A percentile compares a stretch with the other conserved stretches of the same genome.
phyloP scores from a whole-genome alignment of 1,140 invertebrate species.

The Hycleus cichorii region DNA sequence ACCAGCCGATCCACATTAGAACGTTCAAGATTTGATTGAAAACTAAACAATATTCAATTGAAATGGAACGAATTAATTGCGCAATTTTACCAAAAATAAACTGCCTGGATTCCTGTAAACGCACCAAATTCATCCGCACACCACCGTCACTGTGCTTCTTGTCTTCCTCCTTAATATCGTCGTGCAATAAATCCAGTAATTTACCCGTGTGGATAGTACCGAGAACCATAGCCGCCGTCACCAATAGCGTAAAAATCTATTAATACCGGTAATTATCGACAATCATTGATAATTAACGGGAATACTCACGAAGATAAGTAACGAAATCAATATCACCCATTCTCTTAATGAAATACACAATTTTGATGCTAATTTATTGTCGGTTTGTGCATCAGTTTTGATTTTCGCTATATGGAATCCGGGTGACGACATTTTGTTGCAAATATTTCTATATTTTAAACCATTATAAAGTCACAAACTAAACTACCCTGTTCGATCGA shows the following conservation, averaged over 20 bases:
- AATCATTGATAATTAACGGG: background rate
- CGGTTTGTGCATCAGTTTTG: too few relatives aligned
- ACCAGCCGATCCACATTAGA: constrained; percentile 15
- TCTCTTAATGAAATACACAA: constrained; percentile 3
- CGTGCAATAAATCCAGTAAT: constrained; percentile 3
- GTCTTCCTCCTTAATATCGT: constrained; percentile 8
- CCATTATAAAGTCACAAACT: too few relatives aligned
- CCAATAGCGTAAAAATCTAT: constrained; percentile 3
- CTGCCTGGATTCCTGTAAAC: constrained; percentile 3
- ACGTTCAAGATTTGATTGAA: constrained; percentile 10
- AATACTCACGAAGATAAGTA: constrained; percentile 8
- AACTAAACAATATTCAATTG: background rate
- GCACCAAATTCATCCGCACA: background rate
- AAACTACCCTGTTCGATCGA: too few relatives aligned
- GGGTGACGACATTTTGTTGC: too few relatives aligned
- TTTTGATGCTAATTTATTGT: too few relatives aligned
- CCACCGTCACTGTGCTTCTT: background rate
- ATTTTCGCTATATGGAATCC: too few relatives aligned
- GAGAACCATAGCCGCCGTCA: constrained; percentile 1
- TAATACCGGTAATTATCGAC: background rate
- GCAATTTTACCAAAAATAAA: constrained; percentile 1
- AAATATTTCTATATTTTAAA: too few relatives aligned
- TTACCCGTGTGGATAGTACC: constrained; percentile 2
- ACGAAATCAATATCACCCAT: constrained; percentile 6
- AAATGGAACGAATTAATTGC: background rate